Evolutionary conservation across 2,113 vertebrate species (phyloP).

Genomic region (Crypturellus undulatus): DNA sequence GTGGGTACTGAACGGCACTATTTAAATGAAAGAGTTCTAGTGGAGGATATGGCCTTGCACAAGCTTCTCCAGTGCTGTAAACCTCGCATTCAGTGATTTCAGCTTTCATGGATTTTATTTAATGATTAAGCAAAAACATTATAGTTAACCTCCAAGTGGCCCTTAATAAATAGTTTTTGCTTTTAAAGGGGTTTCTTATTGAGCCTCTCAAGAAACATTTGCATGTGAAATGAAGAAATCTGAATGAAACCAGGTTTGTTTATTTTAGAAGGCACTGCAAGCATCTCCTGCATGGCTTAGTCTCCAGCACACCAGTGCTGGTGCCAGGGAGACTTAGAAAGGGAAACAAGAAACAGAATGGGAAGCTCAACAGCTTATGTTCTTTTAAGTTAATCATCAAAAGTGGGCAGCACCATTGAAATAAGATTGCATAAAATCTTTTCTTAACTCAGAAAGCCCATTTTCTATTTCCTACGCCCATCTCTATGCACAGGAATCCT

Average conservation of each 20-base stretch:
- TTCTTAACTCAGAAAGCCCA: neutral
- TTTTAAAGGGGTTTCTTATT: constrained; percentile 18
- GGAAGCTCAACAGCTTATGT: neutral
- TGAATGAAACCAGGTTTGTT: constrained; percentile 50
- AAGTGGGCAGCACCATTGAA: constrained; percentile 10
- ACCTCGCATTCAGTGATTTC: neutral
- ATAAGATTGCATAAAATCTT: neutral
- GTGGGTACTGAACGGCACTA: neutral
- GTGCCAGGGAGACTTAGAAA: constrained; percentile 47
- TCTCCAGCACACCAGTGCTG: constrained; percentile 27
- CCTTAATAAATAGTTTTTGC: constrained; percentile 9
- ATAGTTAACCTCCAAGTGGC: constrained; percentile 2
- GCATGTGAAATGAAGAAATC: constrained; percentile 42
- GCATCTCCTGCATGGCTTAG: neutral
- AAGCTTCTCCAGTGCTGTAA: neutral
- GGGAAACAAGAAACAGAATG: constrained; percentile 26
- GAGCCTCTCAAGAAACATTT: constrained; percentile 25
- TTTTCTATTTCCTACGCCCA: neutral
- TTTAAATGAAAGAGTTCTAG: neutral
- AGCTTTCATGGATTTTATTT: neutral
- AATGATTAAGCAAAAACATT: constrained; percentile 5
- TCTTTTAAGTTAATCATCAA: neutral
- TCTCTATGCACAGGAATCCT: neutral
- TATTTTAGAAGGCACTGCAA: constrained; percentile 44
- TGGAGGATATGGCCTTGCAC: neutral